Evolutionary conservation across 2,888 invertebrate genomes (phyloP), one percentile per base, ranked within the genome.

Genomic region (Mycogona germanica): DNA sequence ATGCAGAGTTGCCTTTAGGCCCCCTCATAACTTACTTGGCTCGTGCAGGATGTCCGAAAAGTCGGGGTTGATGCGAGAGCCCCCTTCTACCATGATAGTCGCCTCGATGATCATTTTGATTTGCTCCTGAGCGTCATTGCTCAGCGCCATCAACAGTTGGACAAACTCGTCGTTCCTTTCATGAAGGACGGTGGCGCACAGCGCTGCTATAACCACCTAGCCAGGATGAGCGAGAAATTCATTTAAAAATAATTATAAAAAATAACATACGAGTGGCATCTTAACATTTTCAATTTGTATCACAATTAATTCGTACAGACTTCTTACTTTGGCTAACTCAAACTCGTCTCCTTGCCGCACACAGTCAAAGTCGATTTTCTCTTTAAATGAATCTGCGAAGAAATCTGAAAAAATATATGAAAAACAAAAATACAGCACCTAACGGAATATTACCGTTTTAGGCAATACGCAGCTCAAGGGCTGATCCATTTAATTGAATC

Each of bases 81-180:
- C 45, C 9, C 45, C 25, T 9, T 21, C 45, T 6, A 17, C 6
- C n/a, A n/a, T n/a, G 25, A 45, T 14, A 12, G 35, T 46, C 2
- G 19, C 38, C 46, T 52, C 52, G 26, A 52, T 52, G 12, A 52
- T 52, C 25, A 19, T 14, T n/a, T 45, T 44, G n/a, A 52, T 52
- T 21, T 23, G 14, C n/a, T 45, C 32, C 35, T 52, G 52, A 2
- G 35, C 9, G 1, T 19, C 4, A 12, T n/a, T 17, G 23, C 32
- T 46, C 17, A 52, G 35, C 25, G 25, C 37, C 17, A 17, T 32
- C 23, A 45, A 17, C 1, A 25, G 14, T 21, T 52, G 25, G 12
- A 45, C 25, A 9, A 52, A 44, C 17, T 35, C 25, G 2, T 9
- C 30, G 5, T 45, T 45, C 23, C 28, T 45, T 28, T 30, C 12